Conservation (phyloP, 1,140 invertebrate genomes). For the Neoseiulus cucumeris region DNA sequence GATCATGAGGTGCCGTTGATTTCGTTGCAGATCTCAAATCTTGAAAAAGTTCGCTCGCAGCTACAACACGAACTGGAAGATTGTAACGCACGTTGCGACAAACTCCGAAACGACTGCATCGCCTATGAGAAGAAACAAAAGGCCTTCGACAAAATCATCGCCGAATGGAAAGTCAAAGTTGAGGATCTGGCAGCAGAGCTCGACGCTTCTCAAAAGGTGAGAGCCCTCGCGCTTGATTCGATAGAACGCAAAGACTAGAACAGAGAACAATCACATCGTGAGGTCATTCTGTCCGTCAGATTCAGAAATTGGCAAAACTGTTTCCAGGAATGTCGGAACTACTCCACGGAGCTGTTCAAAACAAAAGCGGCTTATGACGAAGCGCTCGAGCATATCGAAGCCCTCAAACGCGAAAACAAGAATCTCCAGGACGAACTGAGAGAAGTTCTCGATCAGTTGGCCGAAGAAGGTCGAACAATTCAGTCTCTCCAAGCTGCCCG, state of each 20-base stretch:
- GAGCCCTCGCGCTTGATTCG: too few species aligned
- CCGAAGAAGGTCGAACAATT: neutral
- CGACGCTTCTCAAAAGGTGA: conserved; percentile 30
- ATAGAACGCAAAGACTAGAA: too few species aligned
- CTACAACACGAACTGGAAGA: conserved; percentile 34
- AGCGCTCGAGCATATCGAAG: conserved; percentile 7
- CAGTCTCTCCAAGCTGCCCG: neutral
- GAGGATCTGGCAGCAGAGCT: conserved; percentile 32
- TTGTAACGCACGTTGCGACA: conserved; percentile 22
- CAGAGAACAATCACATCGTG: too few species aligned
- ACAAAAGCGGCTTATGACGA: conserved; percentile 32
- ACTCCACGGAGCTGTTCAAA: conserved; percentile 34
- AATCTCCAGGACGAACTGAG: conserved; percentile 6
- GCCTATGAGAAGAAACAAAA: conserved; percentile 35
- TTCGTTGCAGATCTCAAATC: conserved; percentile 25
- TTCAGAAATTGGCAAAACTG: too few species aligned
- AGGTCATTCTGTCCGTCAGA: too few species aligned
- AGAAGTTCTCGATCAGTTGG: neutral
- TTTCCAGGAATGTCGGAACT: conserved; percentile 27
- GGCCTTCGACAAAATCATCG: conserved; percentile 33
- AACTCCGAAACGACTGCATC: neutral
- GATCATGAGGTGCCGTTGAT: too few species aligned
- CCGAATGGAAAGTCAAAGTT: conserved; percentile 35
- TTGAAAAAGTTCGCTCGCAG: conserved; percentile 33
- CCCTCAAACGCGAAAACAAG: neutral